A percentile compares a stretch with the other conserved stretches of the same genome.
These are phyloP conservation scores for Holothuria scabra DNA, from an alignment of 53 echinoderm and acorn worm species.

Conservation along the genomic window DNA sequence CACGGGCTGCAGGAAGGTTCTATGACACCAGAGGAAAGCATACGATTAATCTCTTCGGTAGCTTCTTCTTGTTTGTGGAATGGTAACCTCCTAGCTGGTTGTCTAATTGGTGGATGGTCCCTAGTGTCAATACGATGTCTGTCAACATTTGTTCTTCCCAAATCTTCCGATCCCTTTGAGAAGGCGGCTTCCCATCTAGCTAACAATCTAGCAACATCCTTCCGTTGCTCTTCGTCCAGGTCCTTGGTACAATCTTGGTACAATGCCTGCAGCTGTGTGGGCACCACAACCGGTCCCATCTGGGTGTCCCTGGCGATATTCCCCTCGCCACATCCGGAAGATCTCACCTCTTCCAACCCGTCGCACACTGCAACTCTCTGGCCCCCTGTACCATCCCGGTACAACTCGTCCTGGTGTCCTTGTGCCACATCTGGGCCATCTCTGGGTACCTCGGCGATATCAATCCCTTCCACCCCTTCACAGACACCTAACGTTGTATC, in stretches of 20 bases:
- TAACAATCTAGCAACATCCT: background rate
- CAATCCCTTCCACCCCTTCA: slow-evolving; percentile 36
- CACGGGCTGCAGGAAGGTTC: slow-evolving; percentile 13
- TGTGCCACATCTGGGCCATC: too few relatives aligned
- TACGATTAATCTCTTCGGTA: background rate
- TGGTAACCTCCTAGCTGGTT: slow-evolving; percentile 15
- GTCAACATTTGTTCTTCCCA: slow-evolving; percentile 9
- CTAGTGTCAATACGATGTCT: slow-evolving; percentile 1
- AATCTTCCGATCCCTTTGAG: slow-evolving; percentile 4
- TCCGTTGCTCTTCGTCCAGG: background rate
- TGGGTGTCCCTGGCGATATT: too few relatives aligned
- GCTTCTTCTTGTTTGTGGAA: slow-evolving; percentile 27
- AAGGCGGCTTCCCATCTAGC: background rate
- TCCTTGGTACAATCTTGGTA: background rate
- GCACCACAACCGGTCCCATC: too few relatives aligned
- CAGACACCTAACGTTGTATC: too few relatives aligned
- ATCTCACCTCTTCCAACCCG: too few relatives aligned
- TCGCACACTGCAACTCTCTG: too few relatives aligned
- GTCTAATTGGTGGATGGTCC: background rate
- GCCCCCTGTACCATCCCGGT: too few relatives aligned
- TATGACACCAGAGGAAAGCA: background rate
- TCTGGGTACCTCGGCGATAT: too few relatives aligned
- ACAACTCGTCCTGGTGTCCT: too few relatives aligned
- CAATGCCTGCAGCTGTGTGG: background rate
- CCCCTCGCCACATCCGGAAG: background rate